These are phyloP conservation scores for Petrolisthes cinctipes DNA, from an alignment of 2,888 invertebrate genomes.

Conservation along the genomic window DNA sequence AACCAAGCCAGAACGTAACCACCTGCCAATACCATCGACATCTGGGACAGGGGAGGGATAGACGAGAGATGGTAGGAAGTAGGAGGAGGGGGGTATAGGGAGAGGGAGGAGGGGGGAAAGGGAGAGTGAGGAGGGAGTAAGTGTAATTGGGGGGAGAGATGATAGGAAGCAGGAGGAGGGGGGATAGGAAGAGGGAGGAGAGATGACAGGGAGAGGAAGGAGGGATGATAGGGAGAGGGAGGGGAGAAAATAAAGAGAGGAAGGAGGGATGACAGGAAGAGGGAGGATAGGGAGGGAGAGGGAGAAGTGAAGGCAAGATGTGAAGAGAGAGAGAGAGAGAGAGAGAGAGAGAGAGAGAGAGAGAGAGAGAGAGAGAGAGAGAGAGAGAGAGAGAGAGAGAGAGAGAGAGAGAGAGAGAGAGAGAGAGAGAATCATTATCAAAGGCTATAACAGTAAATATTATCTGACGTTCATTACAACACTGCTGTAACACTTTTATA, in stretches of 20 bases:
- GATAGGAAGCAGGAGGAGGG: not conserved
- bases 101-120: not conserved
- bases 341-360: not conserved
- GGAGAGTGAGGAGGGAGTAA: not conserved
- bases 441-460: no score
- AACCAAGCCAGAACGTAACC: conserved; percentile 65
- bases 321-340: not conserved
- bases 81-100: not conserved
- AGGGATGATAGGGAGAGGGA: not conserved
- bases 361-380: not conserved
- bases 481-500: no score
- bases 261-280: no score
- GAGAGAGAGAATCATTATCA: not conserved
- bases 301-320: no score
- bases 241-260: no score
- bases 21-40: conserved; percentile 63
- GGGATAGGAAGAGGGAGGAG: not conserved
- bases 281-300: not conserved
- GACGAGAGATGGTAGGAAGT: not conserved
- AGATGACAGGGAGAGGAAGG: not conserved
- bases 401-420: conserved; percentile 1
- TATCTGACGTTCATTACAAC: no score
- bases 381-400: conserved; percentile 12
- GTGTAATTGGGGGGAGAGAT: not conserved
- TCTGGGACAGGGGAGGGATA: conserved; percentile 11